These are phyloP conservation scores for Pseudomyrmex cubaensis DNA, from an alignment of 1,140 invertebrate genomes.

Conservation along the genomic window DNA sequence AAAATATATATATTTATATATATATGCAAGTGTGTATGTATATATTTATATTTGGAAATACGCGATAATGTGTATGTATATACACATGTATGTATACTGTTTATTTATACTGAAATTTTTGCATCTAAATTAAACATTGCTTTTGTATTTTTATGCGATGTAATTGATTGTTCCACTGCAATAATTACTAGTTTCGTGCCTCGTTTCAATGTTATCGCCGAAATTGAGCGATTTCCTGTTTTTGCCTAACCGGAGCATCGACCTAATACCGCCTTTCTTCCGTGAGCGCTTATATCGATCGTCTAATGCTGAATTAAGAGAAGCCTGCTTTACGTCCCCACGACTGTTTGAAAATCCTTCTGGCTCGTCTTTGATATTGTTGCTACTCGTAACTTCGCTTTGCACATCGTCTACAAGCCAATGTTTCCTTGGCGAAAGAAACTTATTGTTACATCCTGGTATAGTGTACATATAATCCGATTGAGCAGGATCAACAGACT, in stretches of 20 bases:
- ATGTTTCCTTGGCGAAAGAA: conserved; percentile 86
- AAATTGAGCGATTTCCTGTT: conserved; percentile 84
- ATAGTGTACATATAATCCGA: conserved; percentile 82
- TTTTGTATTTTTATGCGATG: conserved; percentile 79
- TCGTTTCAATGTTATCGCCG: conserved; percentile 82
- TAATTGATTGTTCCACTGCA: conserved; percentile 85
- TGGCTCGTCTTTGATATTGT: conserved; percentile 85
- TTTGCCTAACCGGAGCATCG: conserved; percentile 89
- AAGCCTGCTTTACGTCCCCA: conserved; percentile 89
- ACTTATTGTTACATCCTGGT: conserved; percentile 81
- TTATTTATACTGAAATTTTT: conserved; percentile 45
- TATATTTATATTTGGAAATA: conserved; percentile 51
- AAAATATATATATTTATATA: conserved; percentile 71
- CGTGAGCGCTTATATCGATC: conserved; percentile 87
- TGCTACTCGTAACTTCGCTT: conserved; percentile 82
- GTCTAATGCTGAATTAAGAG: conserved; percentile 88
- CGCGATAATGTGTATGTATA: conserved; percentile 59
- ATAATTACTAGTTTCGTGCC: conserved; percentile 83
- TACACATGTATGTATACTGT: conserved; percentile 65
- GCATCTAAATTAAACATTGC: conserved; percentile 52
- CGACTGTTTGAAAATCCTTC: conserved; percentile 88
- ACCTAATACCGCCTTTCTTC: conserved; percentile 93
- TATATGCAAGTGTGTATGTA: conserved; percentile 62
- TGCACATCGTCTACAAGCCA: conserved; percentile 88
- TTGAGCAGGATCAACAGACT: conserved; percentile 74